Evolutionary conservation across 2,113 vertebrate genomes (phyloP).

Genomic region (Syngnathus scovelli): DNA sequence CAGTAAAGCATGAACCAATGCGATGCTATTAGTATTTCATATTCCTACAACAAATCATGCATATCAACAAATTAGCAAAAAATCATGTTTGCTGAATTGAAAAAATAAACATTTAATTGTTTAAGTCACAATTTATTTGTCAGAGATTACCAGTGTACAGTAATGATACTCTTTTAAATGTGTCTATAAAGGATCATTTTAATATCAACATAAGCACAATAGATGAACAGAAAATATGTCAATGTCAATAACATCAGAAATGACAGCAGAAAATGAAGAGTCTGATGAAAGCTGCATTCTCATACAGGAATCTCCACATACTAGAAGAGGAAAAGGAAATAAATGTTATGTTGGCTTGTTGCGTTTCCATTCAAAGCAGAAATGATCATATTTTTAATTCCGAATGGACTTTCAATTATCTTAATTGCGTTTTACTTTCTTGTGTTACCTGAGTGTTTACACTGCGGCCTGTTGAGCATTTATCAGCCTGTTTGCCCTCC

Average conservation of each 20-base stretch:
- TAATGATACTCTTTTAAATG: not conserved
- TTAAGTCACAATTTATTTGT: not conserved
- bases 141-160: not conserved
- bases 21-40: not conserved
- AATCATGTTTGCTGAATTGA: not conserved
- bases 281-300: slow-evolving; percentile 1
- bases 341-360: not conserved
- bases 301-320: slow-evolving; percentile 24
- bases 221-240: not conserved
- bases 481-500: not conserved
- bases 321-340: slow-evolving; percentile 35
- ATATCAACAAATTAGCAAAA: not conserved
- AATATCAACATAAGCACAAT: not conserved
- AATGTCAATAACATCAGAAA: not conserved
- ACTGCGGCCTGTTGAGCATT: not conserved
- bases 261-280: not conserved
- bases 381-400: not conserved
- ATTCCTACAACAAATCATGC: not conserved
- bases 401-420: no score
- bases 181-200: not conserved
- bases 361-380: not conserved
- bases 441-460: slow-evolving; percentile 1
- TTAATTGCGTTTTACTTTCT: not conserved
- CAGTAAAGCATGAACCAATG: not conserved
- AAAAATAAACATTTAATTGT: not conserved